phyloP scores from a whole-genome alignment of 2,113 vertebrate species.

The Leptocoma aspasia region DNA sequence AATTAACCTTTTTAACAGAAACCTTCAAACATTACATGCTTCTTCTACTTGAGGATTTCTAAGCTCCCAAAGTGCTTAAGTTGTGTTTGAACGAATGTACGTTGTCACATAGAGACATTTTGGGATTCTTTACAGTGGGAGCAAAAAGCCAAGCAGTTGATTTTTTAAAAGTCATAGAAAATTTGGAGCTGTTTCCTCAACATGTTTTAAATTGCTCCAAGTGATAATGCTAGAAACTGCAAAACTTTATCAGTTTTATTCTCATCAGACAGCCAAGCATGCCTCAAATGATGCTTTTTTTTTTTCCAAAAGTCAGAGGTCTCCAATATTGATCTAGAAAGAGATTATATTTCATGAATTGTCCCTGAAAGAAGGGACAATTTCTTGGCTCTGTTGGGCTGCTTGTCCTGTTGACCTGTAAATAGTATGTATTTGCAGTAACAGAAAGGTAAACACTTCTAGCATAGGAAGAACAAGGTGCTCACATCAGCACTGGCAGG shows the following conservation, averaged over 20 bases:
- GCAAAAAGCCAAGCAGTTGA: not conserved
- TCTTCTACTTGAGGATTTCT: not conserved
- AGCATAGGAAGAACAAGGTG: not conserved
- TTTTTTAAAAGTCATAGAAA: not conserved
- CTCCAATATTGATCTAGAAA: not conserved
- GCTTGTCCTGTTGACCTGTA: not conserved
- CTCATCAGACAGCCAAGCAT: not conserved
- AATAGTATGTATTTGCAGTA: not conserved
- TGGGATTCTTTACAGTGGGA: not conserved
- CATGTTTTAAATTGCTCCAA: not conserved
- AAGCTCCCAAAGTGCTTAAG: not conserved
- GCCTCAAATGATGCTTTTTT: not conserved
- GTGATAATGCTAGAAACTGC: not conserved
- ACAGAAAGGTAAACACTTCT: not conserved
- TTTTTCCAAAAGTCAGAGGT: not conserved
- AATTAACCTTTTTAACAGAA: not conserved
- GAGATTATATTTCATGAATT: not conserved
- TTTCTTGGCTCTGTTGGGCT: not conserved
- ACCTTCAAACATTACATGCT: not conserved
- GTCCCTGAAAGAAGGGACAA: not conserved
- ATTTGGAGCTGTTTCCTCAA: not conserved
- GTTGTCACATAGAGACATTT: not conserved
- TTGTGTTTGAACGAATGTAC: not conserved
- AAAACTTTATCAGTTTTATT: not conserved
- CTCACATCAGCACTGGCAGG: not conserved